Evolutionary conservation across 2,797 vertebrate species (phyloP).

Genomic region (Sebastes itinus): DNA sequence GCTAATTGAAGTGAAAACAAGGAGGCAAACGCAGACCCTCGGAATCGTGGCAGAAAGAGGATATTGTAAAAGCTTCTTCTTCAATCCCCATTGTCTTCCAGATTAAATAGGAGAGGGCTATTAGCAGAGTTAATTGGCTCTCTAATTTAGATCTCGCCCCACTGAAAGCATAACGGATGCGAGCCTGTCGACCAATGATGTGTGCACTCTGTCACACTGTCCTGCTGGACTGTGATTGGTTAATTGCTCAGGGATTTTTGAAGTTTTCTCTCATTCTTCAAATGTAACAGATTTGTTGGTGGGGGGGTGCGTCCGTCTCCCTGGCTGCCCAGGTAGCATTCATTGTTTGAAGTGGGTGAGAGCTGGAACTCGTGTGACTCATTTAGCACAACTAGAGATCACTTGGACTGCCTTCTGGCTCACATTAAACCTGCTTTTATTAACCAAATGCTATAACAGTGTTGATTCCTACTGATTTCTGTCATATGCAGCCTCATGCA

Average conservation of each 20-base stretch:
- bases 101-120: slow-evolving; percentile 99
- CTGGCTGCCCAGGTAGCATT: slow-evolving; percentile 44
- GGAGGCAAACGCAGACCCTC: slow-evolving; percentile 91
- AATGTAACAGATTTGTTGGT: slow-evolving; percentile 54
- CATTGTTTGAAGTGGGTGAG: slow-evolving; percentile 47
- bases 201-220: slow-evolving; percentile 93
- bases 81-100: slow-evolving; percentile 98
- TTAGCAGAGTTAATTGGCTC: slow-evolving; percentile 99
- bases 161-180: slow-evolving; percentile 99
- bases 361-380: slow-evolving; percentile 15
- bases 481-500: slow-evolving; percentile 7
- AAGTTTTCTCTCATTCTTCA: slow-evolving; percentile 84
- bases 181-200: slow-evolving; percentile 90
- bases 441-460: background rate
- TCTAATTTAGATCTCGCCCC: slow-evolving; percentile 99
- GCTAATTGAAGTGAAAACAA: slow-evolving; percentile 99
- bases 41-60: slow-evolving; percentile 95
- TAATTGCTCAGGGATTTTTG: slow-evolving; percentile 83
- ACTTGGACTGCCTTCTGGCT: slow-evolving; percentile 7
- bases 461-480: slow-evolving; percentile 24
- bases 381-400: slow-evolving; percentile 29
- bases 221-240: slow-evolving; percentile 89
- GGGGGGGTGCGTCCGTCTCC: slow-evolving; percentile 26
- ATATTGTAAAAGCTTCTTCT: slow-evolving; percentile 97
- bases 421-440: background rate